Conservation (phyloP, 1,140 invertebrate genomes). For the Teleopsis dalmanni region DNA sequence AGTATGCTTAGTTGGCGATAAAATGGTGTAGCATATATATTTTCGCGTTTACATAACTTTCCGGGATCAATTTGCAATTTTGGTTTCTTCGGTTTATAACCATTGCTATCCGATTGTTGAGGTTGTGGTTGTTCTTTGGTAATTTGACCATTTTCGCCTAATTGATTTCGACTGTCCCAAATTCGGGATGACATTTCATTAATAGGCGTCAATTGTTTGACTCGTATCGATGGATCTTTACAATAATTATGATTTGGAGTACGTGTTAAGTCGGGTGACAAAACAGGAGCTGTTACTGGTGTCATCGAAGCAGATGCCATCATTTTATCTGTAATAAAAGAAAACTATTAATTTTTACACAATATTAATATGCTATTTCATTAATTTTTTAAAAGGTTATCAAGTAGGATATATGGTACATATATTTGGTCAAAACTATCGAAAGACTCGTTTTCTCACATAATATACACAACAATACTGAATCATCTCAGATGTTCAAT, state of each 20-base stretch:
- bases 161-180: conserved; percentile 22
- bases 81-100: conserved; percentile 28
- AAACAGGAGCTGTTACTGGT: conserved; percentile 44
- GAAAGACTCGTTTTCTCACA: too few species aligned
- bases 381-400: too few species aligned
- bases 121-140: background rate
- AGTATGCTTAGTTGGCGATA: conserved; percentile 59
- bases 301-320: conserved; percentile 44
- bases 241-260: too few species aligned
- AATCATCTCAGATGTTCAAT: too few species aligned
- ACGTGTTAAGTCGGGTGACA: too few species aligned
- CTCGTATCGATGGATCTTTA: too few species aligned
- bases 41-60: conserved; percentile 33
- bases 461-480: too few species aligned
- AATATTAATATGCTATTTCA: too few species aligned
- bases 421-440: too few species aligned
- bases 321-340: conserved; percentile 32
- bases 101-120: conserved; percentile 11
- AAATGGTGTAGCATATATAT: conserved; percentile 54
- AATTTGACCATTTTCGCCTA: conserved; percentile 7
- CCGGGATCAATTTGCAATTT: conserved; percentile 29
- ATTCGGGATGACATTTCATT: conserved; percentile 27
- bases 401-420: too few species aligned
- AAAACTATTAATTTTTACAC: too few species aligned
- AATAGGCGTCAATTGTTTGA: conserved; percentile 33